Base-by-base conservation (phyloP, 2,888 invertebrate genomes). In the Drosophila rellima region DNA sequence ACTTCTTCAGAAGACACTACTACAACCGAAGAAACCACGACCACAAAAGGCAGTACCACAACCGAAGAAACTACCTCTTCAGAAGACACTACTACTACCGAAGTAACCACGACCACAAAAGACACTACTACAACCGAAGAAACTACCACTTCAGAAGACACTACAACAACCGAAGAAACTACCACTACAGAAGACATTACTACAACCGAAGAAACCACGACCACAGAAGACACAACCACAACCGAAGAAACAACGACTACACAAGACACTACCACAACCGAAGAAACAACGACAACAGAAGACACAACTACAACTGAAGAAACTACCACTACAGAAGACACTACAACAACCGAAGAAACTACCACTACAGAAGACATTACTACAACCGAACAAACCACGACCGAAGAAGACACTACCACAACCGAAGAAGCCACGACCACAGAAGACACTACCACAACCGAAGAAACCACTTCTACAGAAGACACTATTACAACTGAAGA, bases 221-320 rank as follows among this genome's bases (percentile, higher is more conserved):
- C 52, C 7, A 52, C 52, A 2, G 39, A 39, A 18, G 52, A 26
- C 1, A 23, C 52, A 11, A 40, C 52, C 3, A 15, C 39, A 17
- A 15, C 51, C 0, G 31, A 31, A 11, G 42, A 23, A 1, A 42
- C 26, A 2, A 45, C 45, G 3, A n/a, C 45, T 3, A 52, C 52
- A 0, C n/a, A n/a, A n/a, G 31, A 10, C 5, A 20, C 51, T 3
- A 23, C 51, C 2, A 20, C 51, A 0, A 37, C 51, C 1, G 51
- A 23, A 1, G 42, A 23, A 1, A 42, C 26, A 2, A 45, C 45
- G 3, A n/a, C 45, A 3, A 52, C 52, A 0, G 37, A 23, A 7
- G 52, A 52, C 13, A 52, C 39, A 18, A 39, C 52, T 2, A 15
- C 52, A 4, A 37, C 37, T 8, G 37, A 37, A 5, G 33, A 33